Base-by-base conservation (phyloP, 1,140 invertebrate genomes). In the Ptiloglossa arizonensis region DNA sequence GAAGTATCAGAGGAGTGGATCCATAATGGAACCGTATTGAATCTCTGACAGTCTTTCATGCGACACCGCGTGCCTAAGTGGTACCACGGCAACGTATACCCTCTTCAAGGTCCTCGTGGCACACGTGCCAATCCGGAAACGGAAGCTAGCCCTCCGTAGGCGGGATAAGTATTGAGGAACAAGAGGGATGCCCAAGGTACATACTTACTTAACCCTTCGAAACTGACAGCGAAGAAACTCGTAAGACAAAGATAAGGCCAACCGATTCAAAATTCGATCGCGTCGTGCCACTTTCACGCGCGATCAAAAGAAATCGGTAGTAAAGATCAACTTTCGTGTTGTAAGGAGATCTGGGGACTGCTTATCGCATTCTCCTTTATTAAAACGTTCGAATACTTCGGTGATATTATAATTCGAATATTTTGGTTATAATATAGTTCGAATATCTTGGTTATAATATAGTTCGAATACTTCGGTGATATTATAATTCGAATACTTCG, bases 61-160 rank as follows among this genome's bases (percentile, higher is more conserved):
- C 86, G 82, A 69, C 71, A 90, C 87, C 90, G 90, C 90, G 90
- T 91, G 90, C 90, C 89, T 78, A 92, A 91, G 90, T 91, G 88
- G 70, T 80, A 73, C 83, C 62, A 73, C 69, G 86, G 85, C 84
- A 87, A 79, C 78, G 41, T 82, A 86, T 81, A 87, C 72, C 85
- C 88, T 83, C 88, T 90, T 86, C 81, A 88, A 79, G 79, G 80
- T 86, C 81, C 86, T 88, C 83, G 57, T 75, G 64, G 77, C 75
- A 81, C 85, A 79, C 83, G 86, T 88, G 84, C 82, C 89, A 90
- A 92, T 90, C 90, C 90, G 91, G 89, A 92, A 91, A 83, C 90
- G 90, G 91, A 91, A 92, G 88, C 80, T 75, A 83, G 85, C 88
- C 82, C 89, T 91, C 80, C 81, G 74, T 41, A 48, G 63, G 44